phyloP scores from a whole-genome alignment of 2,888 invertebrate genomes.

The Ceraclea dissimilis region DNA sequence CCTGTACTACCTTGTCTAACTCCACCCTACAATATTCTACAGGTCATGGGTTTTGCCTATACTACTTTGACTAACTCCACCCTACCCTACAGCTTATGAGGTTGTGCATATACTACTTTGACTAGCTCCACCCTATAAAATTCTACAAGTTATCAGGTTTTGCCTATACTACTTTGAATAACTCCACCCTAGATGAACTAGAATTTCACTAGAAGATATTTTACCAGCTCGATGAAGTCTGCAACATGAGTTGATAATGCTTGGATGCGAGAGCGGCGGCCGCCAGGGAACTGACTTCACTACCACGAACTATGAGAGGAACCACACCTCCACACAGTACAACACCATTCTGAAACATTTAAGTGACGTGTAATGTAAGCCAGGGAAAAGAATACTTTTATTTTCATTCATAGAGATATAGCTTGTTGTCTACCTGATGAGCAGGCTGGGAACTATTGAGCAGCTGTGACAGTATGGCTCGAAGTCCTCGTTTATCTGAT shows the following conservation, averaged over 20 bases:
- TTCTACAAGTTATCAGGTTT: too few relatives aligned
- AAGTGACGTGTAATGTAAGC: not conserved
- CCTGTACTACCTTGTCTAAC: too few relatives aligned
- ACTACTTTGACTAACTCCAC: too few relatives aligned
- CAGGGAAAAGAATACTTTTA: not conserved
- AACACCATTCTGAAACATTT: constrained; percentile 31
- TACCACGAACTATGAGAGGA: constrained; percentile 40
- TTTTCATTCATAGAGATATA: not conserved
- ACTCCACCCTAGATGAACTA: too few relatives aligned
- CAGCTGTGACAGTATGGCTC: constrained; percentile 43
- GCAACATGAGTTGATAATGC: constrained; percentile 25
- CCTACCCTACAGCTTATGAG: too few relatives aligned
- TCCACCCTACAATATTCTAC: too few relatives aligned
- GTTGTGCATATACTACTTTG: too few relatives aligned
- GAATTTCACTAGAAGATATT: too few relatives aligned
- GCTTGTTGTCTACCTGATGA: constrained; percentile 35
- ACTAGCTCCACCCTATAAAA: too few relatives aligned
- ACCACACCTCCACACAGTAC: constrained; percentile 39
- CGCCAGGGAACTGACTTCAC: constrained; percentile 45
- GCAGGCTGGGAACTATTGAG: constrained; percentile 43
- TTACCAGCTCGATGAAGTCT: constrained; percentile 7
- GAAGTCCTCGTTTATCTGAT: constrained; percentile 45
- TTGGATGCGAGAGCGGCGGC: constrained; percentile 44
- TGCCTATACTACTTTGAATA: too few relatives aligned
- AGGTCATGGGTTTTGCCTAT: too few relatives aligned